A percentile compares a stretch with the other conserved stretches of the same genome.
Evolutionary conservation across 2,797 vertebrate genomes (phyloP).

Genomic region (Macrochelys suwanniensis): DNA sequence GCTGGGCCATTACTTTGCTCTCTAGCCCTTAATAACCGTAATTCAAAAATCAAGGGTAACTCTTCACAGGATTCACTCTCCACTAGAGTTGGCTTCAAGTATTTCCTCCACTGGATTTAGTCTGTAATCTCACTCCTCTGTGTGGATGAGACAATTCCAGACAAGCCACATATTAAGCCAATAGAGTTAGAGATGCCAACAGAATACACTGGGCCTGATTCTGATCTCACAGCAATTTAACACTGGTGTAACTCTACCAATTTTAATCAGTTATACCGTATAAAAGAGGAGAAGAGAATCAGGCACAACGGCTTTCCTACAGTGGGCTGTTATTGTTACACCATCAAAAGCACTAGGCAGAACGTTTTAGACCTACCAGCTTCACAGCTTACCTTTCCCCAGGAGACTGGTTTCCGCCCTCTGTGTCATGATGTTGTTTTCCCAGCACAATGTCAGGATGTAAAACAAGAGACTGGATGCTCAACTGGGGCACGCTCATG

Average conservation of each 20-base stretch:
- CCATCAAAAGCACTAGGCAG: not conserved
- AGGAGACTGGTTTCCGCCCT: too few relatives aligned
- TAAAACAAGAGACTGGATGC: not conserved
- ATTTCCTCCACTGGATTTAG: conserved; percentile 17
- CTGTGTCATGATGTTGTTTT: too few relatives aligned
- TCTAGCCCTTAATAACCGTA: conserved; percentile 27
- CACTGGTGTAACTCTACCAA: not conserved
- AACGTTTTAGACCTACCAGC: not conserved
- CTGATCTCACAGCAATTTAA: not conserved
- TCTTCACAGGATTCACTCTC: not conserved
- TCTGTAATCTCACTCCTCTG: not conserved
- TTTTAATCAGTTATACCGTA: not conserved
- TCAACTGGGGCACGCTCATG: not conserved
- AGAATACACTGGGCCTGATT: not conserved
- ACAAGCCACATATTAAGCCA: not conserved
- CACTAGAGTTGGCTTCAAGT: not conserved
- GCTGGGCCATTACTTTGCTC: not conserved
- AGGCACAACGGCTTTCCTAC: fast-evolving
- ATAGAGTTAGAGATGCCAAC: not conserved
- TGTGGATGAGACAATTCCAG: not conserved
- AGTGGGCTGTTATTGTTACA: not conserved
- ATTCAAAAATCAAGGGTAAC: conserved; percentile 2
- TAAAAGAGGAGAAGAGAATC: fast-evolving
- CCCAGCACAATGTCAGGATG: not conserved
- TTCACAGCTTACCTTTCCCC: not conserved